Base-by-base conservation (phyloP, 2,797 vertebrate species). In the Phataginus tetradactyla region DNA sequence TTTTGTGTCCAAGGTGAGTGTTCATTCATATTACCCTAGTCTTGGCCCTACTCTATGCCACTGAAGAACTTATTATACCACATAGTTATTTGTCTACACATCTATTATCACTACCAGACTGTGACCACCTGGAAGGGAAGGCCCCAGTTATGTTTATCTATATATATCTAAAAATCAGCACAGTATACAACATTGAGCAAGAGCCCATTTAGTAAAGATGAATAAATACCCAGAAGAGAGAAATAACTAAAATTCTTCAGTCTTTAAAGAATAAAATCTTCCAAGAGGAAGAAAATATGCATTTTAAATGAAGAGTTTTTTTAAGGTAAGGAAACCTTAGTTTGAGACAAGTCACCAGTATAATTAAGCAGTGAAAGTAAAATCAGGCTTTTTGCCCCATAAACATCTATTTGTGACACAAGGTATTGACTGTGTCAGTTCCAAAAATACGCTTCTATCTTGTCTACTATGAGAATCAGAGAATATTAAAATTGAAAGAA, bases 201-300 rank as follows among this genome's bases (percentile, higher is more conserved):
- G 18, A 69, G 3, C 11, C 17, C 10, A 79, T 2, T 83, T 55
- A 64, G 15, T 69, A 53, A 69, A n/a, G 10, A 75, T 61, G 15
- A 88, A 34, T 27, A 64, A 86, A 85, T 64, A 20, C 4, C 32
- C 21, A 55, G 18, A 74, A 69, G 86, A 80, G 21, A 55, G 21
- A 78, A 85, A 83, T 37, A 71, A 75, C 15, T 12, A 69, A 42
- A 61, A 84, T 84, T 74, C n/a, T 93, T 93, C 32, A 37, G 20
- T 93, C n/a, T 91, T 91, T 79, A 72, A 69, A 80, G 39, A 32
- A 34, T 64, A 74, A 32, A 88, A 27, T 94, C 18, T 86, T 86
- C 61, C 37, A 69, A 9, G 3, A 29, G 15, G 7, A 64, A 86
- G 20, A 55, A 80, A 80, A 92, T 21, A 42, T 12, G 14, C 39